Percentiles rank a stretch among this genome's conserved stretches.
Evolutionary conservation across 2,888 invertebrate genomes (phyloP).

Genomic region (Pasiphila rectangulata): DNA sequence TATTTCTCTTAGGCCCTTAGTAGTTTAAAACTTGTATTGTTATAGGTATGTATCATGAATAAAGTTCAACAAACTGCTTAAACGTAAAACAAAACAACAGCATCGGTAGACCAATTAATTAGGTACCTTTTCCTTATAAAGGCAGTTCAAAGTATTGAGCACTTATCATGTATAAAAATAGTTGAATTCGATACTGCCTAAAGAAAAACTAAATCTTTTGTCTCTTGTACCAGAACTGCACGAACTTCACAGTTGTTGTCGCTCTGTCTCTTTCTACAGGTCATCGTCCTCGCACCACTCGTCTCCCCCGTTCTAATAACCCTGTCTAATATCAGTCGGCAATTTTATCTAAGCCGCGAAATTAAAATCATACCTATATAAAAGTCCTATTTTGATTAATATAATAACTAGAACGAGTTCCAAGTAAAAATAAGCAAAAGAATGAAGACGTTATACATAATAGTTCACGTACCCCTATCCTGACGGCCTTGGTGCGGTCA

Average conservation of each 20-base stretch:
- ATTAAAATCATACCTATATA: conserved; percentile 8
- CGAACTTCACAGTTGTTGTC: conserved; percentile 79
- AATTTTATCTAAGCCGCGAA: conserved; percentile 45
- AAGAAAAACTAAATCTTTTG: conserved; percentile 31
- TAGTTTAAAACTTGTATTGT: too few relatives aligned
- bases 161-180: background rate
- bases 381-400: conserved; percentile 7
- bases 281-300: conserved; percentile 70
- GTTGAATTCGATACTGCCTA: conserved; percentile 12
- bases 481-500: conserved; percentile 73
- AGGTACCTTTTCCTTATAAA: background rate
- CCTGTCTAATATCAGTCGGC: conserved; percentile 58
- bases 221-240: conserved; percentile 43
- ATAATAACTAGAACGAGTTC: conserved; percentile 6
- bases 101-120: background rate
- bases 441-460: conserved; percentile 46
- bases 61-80: too few relatives aligned
- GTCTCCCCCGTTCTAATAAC: conserved; percentile 74
- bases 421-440: conserved; percentile 25
- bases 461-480: conserved; percentile 64
- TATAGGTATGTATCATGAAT: too few relatives aligned
- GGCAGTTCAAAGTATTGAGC: background rate
- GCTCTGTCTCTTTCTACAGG: conserved; percentile 74
- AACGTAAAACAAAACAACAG: background rate
- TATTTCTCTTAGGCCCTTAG: too few relatives aligned